Percentiles rank a stretch among this genome's conserved stretches.
phyloP scores from a whole-genome alignment of 2,113 vertebrate species.

The Noturus placidus region DNA sequence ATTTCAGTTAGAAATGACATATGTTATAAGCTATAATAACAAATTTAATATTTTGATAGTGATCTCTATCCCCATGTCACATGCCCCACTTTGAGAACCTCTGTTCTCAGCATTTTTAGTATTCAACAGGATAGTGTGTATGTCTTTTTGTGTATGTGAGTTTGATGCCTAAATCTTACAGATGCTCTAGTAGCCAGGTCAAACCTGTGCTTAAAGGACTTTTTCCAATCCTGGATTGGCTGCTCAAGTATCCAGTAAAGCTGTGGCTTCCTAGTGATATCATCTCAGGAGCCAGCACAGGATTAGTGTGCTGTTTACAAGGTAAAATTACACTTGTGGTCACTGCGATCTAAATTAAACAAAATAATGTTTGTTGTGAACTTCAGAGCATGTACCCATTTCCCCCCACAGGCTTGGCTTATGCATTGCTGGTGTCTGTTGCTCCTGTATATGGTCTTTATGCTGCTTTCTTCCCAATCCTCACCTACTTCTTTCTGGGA shows the following conservation, averaged over 20 bases:
- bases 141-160: not conserved
- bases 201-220: constrained; percentile 68
- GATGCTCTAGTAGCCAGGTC: constrained; percentile 75
- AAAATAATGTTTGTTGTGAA: not conserved
- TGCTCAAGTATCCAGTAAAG: constrained; percentile 78
- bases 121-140: not conserved
- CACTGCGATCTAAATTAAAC: not conserved
- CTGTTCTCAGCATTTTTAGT: not conserved
- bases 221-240: constrained; percentile 80
- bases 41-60: not conserved
- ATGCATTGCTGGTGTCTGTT: constrained; percentile 78
- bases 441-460: constrained; percentile 83
- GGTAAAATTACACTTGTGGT: constrained; percentile 63
- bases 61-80: not conserved
- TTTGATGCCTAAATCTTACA: constrained; percentile 49
- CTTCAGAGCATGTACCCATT: not conserved
- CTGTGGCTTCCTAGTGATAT: constrained; percentile 80
- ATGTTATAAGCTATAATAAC: not conserved
- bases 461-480: constrained; percentile 84
- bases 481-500: constrained; percentile 84
- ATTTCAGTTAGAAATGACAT: not conserved
- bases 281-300: constrained; percentile 83
- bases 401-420: constrained; percentile 77
- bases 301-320: constrained; percentile 81
- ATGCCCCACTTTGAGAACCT: not conserved